These are phyloP conservation scores for Temnothorax unifasciatus DNA, from an alignment of 2,888 invertebrate species.

Conservation along the genomic window DNA sequence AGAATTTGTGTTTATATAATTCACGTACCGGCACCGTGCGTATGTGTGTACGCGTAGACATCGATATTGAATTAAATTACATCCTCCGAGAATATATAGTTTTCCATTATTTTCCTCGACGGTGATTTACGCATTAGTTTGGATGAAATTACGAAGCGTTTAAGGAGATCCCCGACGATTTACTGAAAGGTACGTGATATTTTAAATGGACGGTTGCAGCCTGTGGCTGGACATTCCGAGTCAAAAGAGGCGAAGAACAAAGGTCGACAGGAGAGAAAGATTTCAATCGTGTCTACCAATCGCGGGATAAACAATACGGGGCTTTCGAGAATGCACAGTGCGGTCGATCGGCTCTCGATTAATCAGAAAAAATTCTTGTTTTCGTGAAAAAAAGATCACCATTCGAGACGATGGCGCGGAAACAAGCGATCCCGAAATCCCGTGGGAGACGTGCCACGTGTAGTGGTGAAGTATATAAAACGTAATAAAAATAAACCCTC, in stretches of 20 bases:
- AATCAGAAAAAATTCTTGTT: conserved; percentile 78
- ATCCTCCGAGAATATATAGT: not conserved
- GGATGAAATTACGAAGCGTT: conserved; percentile 9
- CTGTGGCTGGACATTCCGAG: conserved; percentile 68
- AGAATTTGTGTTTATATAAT: not conserved
- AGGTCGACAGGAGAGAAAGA: conserved; percentile 75
- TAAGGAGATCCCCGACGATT: conserved; percentile 30
- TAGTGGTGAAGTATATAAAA: conserved; percentile 31
- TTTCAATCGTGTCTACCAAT: conserved; percentile 82
- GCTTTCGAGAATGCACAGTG: conserved; percentile 77
- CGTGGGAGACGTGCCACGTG: conserved; percentile 39
- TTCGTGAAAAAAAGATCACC: conserved; percentile 53
- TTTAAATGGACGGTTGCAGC: conserved; percentile 73
- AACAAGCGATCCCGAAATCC: conserved; percentile 49
- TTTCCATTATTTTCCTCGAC: not conserved
- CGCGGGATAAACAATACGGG: conserved; percentile 78
- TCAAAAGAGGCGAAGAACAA: conserved; percentile 71
- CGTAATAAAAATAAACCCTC: not conserved
- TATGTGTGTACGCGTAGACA: not conserved
- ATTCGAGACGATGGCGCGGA: conserved; percentile 45
- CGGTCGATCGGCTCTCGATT: conserved; percentile 83
- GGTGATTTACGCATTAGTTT: not conserved
- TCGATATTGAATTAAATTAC: conserved; percentile 10
- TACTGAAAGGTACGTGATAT: conserved; percentile 36
- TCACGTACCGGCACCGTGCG: not conserved